Base-by-base conservation (phyloP, 2,113 vertebrate species). In the Perognathus longimembris region DNA sequence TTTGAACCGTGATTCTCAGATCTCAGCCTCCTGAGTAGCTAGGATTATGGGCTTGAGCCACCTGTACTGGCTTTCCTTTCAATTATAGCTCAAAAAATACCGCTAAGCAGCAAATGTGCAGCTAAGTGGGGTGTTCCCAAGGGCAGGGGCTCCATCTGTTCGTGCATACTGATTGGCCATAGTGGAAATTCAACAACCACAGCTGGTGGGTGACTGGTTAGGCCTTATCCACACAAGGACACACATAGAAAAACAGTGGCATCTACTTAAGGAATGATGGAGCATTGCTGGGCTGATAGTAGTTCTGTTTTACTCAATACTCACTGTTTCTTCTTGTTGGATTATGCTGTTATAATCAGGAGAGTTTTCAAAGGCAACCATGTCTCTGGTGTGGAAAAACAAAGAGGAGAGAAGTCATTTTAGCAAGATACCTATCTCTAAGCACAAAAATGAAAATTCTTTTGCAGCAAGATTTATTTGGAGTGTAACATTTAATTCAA, bases 271-370 rank as follows among this genome's bases (percentile, higher is more conserved):
- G 86, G 26, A 71, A 85, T 77, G 36, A 36, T 1, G 59, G 30
- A 71, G 14, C 67, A 54, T 10, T 26, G 6, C n/a, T n/a, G 59
- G 54, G 69, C 94, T 84, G 70, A 64, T 32, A 95, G 9, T 21
- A 84, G 83, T 34, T 45, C 45, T 92, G 85, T 91, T 78, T 80
- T 54, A 86, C 66, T 89, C 83, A 54, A 94, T 81, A 97, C 98
- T 98, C 96, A 98, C 98, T 21, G 74, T 95, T 97, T 26, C 82
- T 54, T 86, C 92, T 84, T 90, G 75, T 69, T 81, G 36, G 75
- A 77, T 88, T 3, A 76, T 73, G 86, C 22, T 90, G 92, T 70
- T 94, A 91, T 50, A 94, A 94, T 82, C 94, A 88, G 89, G 71
- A 22, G 91, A 83, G 80, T 94, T 94, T 95, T 93, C 96, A 89